A percentile compares a stretch with the other conserved stretches of the same genome.
Evolutionary conservation across 1,140 invertebrate genomes (phyloP).

Genomic region (Saxidomus purpurata): DNA sequence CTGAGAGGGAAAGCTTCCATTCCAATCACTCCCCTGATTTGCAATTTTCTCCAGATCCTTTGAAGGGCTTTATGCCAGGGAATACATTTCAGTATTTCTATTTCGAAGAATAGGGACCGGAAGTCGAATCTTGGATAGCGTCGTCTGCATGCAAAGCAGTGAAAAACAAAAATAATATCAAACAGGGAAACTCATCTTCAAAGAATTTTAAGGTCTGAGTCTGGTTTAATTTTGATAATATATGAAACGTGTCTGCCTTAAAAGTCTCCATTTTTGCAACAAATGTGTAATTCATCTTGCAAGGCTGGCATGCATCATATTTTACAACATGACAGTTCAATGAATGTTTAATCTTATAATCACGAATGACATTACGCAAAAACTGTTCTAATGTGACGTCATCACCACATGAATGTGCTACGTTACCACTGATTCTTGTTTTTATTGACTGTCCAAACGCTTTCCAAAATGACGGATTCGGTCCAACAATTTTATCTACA

Average conservation of each 20-base stretch:
- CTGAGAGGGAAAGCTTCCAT: conserved; percentile 5
- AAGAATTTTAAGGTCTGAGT: not conserved
- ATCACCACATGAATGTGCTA: not conserved
- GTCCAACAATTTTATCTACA: conserved; percentile 48
- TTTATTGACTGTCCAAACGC: not conserved
- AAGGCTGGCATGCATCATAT: conserved; percentile 24
- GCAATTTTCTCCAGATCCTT: conserved; percentile 54
- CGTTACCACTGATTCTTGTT: not conserved
- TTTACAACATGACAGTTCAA: conserved; percentile 7
- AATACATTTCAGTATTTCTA: conserved; percentile 21
- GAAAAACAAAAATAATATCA: no score
- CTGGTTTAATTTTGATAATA: not conserved
- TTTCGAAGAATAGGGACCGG: conserved; percentile 50
- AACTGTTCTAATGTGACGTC: conserved; percentile 44
- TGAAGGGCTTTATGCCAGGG: conserved; percentile 9
- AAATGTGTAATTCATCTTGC: conserved; percentile 24
- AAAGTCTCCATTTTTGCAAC: conserved; percentile 60
- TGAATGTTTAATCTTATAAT: not conserved
- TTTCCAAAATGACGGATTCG: conserved; percentile 47
- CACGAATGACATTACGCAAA: not conserved
- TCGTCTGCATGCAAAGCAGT: not conserved
- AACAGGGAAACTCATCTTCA: not conserved
- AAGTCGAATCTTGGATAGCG: conserved; percentile 28
- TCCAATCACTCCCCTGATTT: conserved; percentile 34
- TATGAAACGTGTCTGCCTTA: conserved; percentile 6